phyloP scores from a whole-genome alignment of 1,140 invertebrate species.

The Ostrea denselamellosa region DNA sequence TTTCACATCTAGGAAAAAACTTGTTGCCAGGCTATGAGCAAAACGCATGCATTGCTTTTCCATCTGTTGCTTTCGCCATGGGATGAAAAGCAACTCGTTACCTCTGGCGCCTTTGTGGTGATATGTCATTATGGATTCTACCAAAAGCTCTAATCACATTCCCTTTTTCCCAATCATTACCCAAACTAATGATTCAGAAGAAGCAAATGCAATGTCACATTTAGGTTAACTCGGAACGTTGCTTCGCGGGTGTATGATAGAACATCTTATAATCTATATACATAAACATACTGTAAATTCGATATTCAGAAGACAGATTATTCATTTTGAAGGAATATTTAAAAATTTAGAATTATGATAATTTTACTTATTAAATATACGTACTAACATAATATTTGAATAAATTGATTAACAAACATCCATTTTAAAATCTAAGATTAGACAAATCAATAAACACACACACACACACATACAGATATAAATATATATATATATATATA shows the following conservation, averaged over 20 bases:
- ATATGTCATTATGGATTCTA: not conserved
- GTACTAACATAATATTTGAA: too few species aligned
- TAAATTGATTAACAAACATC: not conserved
- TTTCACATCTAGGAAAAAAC: not conserved
- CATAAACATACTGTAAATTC: too few species aligned
- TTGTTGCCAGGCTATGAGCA: not conserved
- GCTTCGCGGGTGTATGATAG: too few species aligned
- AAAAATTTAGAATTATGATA: too few species aligned
- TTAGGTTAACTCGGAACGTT: too few species aligned
- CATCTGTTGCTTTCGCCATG: not conserved
- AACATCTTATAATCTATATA: too few species aligned
- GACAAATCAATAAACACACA: not conserved
- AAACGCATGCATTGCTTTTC: not conserved
- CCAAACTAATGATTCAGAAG: not conserved
- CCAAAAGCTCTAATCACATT: not conserved
- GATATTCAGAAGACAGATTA: too few species aligned
- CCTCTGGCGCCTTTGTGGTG: not conserved
- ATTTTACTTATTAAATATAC: too few species aligned
- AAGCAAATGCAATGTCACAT: not conserved
- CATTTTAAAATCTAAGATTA: not conserved
- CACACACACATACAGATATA: too few species aligned
- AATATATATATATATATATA: not conserved
- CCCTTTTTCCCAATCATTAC: not conserved
- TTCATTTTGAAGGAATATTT: too few species aligned
- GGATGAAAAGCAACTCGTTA: slow-evolving; percentile 8